Base-by-base conservation (phyloP, 2,113 vertebrate genomes). In the Amblyopsis rosae region DNA sequence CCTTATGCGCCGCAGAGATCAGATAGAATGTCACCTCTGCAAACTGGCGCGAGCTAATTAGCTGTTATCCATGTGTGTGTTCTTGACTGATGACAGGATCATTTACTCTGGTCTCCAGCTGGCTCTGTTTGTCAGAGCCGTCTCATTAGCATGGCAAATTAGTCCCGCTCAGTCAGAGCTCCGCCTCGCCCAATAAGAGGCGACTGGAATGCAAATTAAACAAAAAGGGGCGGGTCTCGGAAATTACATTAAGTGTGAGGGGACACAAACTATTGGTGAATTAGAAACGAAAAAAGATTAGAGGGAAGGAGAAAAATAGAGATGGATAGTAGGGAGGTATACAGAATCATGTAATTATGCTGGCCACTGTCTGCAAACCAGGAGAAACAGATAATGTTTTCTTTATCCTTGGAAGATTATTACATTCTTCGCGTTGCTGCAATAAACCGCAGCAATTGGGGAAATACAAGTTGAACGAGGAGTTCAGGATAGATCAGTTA, bases 11-110 rank as follows among this genome's bases (percentile, higher is more conserved):
- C 86, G 75, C 92, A 92, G 92, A 93, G 95, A 89, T 86, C 95
- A 95, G 94, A 95, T 94, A 95, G 95, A 95, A 96, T 96, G 96
- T 96, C 95, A 96, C 94, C 95, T 86, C 75, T 82, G 81, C 94
- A 96, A 96, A 96, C 95, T 94, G 82, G 84, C 65, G 93, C 92
- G 93, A 95, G 95, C 96, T 96, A 98, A 97, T 97, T 96, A 98
- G 95, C 96, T 83, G 96, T 96, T 96, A 96, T 94, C 96, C 94
- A 93, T 96, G 95, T 96, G 96, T 87, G 88, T 89, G 87, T 96
- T 95, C 88, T 94, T 96, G 95, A 96, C 95, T 96, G 96, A 95
- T 96, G 96, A 98, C 96, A 96, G 96, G 96, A 97, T 98, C 96
- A 95, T 97, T 97, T 97, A 95, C 94, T 94, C 94, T 93, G 96